Evolutionary conservation across 2,888 invertebrate genomes (phyloP), one percentile per base, ranked within the genome.

Genomic region (Diogma glabrata): DNA sequence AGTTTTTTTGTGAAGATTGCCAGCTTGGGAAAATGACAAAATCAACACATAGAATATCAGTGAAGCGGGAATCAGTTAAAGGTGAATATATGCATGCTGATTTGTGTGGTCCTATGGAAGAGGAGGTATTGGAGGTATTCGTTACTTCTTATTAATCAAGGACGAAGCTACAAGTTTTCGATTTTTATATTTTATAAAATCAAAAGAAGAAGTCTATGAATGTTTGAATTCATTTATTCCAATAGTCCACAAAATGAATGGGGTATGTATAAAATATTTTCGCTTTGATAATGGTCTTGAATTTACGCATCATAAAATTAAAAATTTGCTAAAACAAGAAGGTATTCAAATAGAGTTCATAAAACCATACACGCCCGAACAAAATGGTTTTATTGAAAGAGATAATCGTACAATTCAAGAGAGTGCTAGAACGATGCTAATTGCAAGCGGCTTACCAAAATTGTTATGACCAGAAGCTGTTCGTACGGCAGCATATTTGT

Each of bases 331-430:
- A 6, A 1, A n/a, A 49, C 26, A 16, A 4, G 8, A 14, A 7
- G 52, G 3, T 14, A 46, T n/a, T 9, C 23, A 10, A 8, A 10
- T 33, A 8, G 36, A 51, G 24, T 10, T 12, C 14, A 51, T 47
- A 24, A 5, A 40, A 3, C 48, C 54, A 14, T 58, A 59, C 33
- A 54, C 57, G 9, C 58, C 59, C 7, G 55, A 60, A 16, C 60
- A 60, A 52, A 61, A 60, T 47, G 60, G 60, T 8, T 49, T 56
- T 10, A 58, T 57, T 3, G 60, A 60, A 54, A 48, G 60, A n/a
- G 59, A 57, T 20, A 60, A 59, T 45, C 23, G 57, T 30, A 58
- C 59, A n/a, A n/a, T 60, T 17, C 54, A 58, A 19, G 61, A 60
- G 38, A 54, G 53, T 33, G 57, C 58, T 6, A 54, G 61, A 22